phyloP scores from a whole-genome alignment of 1,140 invertebrate species.

The Microplitis mediator region DNA sequence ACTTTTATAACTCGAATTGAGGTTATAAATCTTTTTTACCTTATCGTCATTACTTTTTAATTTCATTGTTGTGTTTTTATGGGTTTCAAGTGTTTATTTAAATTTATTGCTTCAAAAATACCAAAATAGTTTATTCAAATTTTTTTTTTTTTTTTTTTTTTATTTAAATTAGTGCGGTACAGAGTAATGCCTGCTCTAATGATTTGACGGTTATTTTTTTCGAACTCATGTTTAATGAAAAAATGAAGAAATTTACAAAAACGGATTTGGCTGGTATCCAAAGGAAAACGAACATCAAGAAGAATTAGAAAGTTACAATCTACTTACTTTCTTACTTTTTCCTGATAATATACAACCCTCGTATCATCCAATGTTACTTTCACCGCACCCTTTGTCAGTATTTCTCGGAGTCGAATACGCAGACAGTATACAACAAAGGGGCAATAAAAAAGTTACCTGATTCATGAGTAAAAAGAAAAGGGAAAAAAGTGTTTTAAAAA shows the following conservation, averaged over 20 bases:
- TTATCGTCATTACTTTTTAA: background rate
- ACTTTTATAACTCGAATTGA: background rate
- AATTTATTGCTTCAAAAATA: too few relatives aligned
- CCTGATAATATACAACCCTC: constrained; percentile 8
- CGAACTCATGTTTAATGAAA: background rate
- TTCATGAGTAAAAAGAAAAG: constrained; percentile 21
- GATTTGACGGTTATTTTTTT: too few relatives aligned
- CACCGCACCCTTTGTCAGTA: constrained; percentile 51
- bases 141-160: too few relatives aligned
- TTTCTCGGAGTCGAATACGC: constrained; percentile 1
- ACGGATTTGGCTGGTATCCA: too few relatives aligned
- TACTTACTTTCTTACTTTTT: background rate
- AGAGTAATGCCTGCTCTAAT: too few relatives aligned
- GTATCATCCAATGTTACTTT: constrained; percentile 42
- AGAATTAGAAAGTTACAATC: background rate
- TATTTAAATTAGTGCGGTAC: too few relatives aligned
- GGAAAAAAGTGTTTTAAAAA: constrained; percentile 21
- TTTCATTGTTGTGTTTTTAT: background rate
- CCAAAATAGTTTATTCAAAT: too few relatives aligned
- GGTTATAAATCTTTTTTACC: background rate
- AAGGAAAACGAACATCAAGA: background rate
- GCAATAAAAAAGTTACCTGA: constrained; percentile 49
- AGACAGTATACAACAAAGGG: background rate
- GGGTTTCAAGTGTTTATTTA: too few relatives aligned
- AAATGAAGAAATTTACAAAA: background rate